Base-by-base conservation (phyloP, 1,140 invertebrate species). In the Gyrodactylus salaris region DNA sequence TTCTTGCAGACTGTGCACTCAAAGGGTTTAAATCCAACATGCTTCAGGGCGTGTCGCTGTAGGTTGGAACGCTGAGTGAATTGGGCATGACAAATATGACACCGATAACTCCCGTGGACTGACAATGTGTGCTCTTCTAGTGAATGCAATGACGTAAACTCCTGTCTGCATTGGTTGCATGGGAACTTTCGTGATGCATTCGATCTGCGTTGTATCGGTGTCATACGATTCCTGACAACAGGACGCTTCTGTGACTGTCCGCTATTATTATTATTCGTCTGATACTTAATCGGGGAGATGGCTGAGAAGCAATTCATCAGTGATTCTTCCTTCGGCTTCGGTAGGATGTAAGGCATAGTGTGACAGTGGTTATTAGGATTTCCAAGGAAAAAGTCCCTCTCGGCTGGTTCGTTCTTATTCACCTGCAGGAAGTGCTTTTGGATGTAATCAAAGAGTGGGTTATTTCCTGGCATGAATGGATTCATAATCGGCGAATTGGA, bases 11-110 rank as follows among this genome's bases (percentile, higher is more conserved):
- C 87, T 70, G 87, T 84, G 80, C 89, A 92, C 78, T 91, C 88
- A 78, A 90, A 93, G 0, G 89, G 89, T 78, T 91, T 90, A 0
- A 91, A 87, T 23, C 89, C 89, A 0, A 87, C 89, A 78, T 92
- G 89, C 70, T 89, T 84, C 87, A 91, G 89, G 81, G 89, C 88
- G 81, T 92, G 89, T 54, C 89, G 84, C 75, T 89, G 84, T 89
- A 92, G 91, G 78, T 91, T 92, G 34, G 89, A 89, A 74, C 89
- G 89, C 81, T 91, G 90, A 21, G 88, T 89, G 82, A 92, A 92
- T 81, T 89, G 89, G 88, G 91, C 90, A 78, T 90, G 88, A 80
- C 89, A 92, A 73, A 91, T 87, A 81, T 91, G 89, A 79, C 89
- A 92, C 78, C 89, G 87, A 78, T 89, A 91, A 77, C 89, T 85